Percentiles rank a stretch among this genome's conserved stretches.
phyloP scores from a whole-genome alignment of 30 jellyfish, hydroid and myxozoan species.

The Aurelia aurita complex sp. Pacific region DNA sequence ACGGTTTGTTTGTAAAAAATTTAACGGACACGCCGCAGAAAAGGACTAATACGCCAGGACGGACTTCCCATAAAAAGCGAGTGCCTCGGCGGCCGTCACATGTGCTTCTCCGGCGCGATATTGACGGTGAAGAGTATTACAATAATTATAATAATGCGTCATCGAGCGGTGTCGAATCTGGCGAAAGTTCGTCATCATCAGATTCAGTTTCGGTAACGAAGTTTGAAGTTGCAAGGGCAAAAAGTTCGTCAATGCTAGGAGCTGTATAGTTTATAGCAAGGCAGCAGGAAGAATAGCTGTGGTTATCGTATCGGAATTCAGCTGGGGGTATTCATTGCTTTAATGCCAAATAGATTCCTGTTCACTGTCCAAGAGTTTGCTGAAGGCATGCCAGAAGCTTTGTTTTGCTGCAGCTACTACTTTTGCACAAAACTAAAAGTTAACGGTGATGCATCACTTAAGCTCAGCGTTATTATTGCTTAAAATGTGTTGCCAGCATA shows the following conservation, averaged over 20 bases:
- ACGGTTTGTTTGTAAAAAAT: constrained; percentile 25
- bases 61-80: constrained; percentile 57
- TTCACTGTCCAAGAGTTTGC: no score
- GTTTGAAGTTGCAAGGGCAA: constrained; percentile 56
- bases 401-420: no score
- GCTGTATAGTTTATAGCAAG: constrained; percentile 16
- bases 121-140: constrained; percentile 34
- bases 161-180: constrained; percentile 94
- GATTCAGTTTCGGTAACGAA: constrained; percentile 75
- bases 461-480: no score
- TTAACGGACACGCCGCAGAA: constrained; percentile 60
- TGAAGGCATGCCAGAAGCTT: no score
- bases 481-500: no score
- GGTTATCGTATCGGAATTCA: no score
- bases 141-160: constrained; percentile 62
- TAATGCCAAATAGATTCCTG: no score
- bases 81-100: constrained; percentile 70
- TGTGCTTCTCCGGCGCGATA: constrained; percentile 34
- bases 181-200: constrained; percentile 84
- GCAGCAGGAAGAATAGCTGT: no score
- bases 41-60: constrained; percentile 19
- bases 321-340: no score
- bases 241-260: constrained; percentile 50
- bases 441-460: no score
- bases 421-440: no score